Evolutionary conservation across 2,888 invertebrate genomes (phyloP).

Genomic region (Himalopsyche kuldschensis): DNA sequence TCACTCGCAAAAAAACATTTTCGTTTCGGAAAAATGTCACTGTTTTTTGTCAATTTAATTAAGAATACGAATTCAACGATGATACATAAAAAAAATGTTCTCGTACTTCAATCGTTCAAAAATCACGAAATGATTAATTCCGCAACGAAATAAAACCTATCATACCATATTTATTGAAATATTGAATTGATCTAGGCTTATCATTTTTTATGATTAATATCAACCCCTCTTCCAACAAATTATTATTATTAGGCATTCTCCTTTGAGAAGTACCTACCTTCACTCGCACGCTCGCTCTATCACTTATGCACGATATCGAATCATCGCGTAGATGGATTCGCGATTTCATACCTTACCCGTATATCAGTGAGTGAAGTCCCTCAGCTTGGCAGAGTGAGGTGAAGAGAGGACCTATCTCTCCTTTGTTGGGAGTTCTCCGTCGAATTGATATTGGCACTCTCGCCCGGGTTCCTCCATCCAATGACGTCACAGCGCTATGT

Average conservation of each 20-base stretch:
- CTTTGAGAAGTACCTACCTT: background rate
- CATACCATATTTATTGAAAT: too few species aligned
- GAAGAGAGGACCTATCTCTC: constrained; percentile 2
- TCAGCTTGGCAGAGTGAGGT: background rate
- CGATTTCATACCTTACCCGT: background rate
- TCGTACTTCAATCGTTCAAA: too few species aligned
- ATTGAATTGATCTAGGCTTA: too few species aligned
- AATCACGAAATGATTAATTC: too few species aligned
- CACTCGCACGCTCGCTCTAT: background rate
- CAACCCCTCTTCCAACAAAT: background rate
- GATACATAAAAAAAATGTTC: too few species aligned
- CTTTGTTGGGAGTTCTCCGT: constrained; percentile 15
- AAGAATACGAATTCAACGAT: too few species aligned
- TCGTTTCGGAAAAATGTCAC: too few species aligned
- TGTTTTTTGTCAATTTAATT: too few species aligned
- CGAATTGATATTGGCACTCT: constrained; percentile 21
- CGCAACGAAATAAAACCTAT: too few species aligned
- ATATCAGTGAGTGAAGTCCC: background rate
- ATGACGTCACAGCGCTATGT: background rate
- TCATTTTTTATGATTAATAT: too few species aligned
- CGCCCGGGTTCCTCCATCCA: background rate
- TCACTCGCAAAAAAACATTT: too few species aligned
- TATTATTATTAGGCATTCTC: background rate
- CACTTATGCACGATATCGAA: background rate
- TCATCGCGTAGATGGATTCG: background rate